Percentiles rank a stretch among this genome's conserved stretches.
These are phyloP conservation scores for Tetraodon nigroviridis DNA, from an alignment of 2,113 vertebrate species.

Conservation along the genomic window DNA sequence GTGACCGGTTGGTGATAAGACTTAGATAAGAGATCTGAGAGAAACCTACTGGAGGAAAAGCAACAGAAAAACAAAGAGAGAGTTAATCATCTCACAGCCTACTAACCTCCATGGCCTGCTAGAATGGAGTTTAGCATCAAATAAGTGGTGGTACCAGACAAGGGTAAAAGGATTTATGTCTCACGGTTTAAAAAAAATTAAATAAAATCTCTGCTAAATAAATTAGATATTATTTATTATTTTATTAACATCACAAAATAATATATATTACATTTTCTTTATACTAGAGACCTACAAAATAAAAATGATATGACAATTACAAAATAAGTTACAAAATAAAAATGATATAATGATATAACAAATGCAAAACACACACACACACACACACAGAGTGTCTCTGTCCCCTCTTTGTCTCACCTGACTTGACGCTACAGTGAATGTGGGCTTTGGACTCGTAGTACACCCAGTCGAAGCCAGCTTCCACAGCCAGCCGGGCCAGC, in stretches of 20 bases:
- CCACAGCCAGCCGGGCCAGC: slow-evolving; percentile 70
- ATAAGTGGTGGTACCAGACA: slow-evolving; percentile 62
- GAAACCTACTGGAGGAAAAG: slow-evolving; percentile 59
- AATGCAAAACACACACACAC: slow-evolving; percentile 24
- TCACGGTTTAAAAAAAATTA: slow-evolving; percentile 23
- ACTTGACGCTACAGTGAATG: slow-evolving; percentile 77
- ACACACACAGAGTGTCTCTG: slow-evolving; percentile 23
- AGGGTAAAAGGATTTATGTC: slow-evolving; percentile 29
- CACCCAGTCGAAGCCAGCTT: slow-evolving; percentile 75
- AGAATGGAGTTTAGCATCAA: slow-evolving; percentile 59
- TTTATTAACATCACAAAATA: background rate
- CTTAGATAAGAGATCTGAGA: slow-evolving; percentile 67
- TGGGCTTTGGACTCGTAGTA: slow-evolving; percentile 75
- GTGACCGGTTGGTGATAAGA: slow-evolving; percentile 61
- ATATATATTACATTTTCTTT: background rate
- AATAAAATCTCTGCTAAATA: slow-evolving; percentile 4
- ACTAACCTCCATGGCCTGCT: slow-evolving; percentile 43
- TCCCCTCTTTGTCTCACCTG: slow-evolving; percentile 75
- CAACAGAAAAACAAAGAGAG: slow-evolving; percentile 61
- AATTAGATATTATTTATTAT: background rate
- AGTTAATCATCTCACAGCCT: slow-evolving; percentile 71
- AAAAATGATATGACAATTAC: background rate
- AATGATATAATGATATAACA: background rate
- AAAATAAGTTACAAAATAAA: background rate
- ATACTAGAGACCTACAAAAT: background rate